phyloP scores from a whole-genome alignment of 1,140 invertebrate species.

The Parapsyche elsis region DNA sequence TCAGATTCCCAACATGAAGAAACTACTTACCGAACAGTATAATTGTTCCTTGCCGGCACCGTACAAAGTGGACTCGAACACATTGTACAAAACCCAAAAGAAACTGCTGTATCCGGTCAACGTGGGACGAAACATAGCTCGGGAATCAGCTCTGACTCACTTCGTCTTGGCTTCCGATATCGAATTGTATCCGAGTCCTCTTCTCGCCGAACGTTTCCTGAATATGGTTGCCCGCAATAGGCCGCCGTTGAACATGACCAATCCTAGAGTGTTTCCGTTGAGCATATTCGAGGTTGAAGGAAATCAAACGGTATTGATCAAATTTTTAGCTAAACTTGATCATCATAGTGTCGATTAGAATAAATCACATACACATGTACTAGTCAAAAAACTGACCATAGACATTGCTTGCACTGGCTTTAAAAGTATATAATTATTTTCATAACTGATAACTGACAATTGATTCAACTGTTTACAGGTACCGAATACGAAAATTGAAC shows the following conservation, averaged over 20 bases:
- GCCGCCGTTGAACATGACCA: conserved; percentile 70
- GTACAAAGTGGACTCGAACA: conserved; percentile 74
- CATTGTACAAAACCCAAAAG: conserved; percentile 82
- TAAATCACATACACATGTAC: no score
- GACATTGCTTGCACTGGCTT: no score
- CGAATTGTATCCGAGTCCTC: conserved; percentile 87
- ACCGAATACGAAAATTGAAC: conserved; percentile 78
- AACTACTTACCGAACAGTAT: conserved; percentile 71
- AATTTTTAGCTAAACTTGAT: conserved; percentile 11
- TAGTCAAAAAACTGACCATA: no score
- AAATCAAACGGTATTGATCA: conserved; percentile 66
- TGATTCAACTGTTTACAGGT: conserved; percentile 62
- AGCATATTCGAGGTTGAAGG: conserved; percentile 86
- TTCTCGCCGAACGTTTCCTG: conserved; percentile 79
- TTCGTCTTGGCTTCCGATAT: conserved; percentile 89
- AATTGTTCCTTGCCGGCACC: conserved; percentile 78
- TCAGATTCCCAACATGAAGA: conserved; percentile 74
- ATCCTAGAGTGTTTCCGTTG: conserved; percentile 82
- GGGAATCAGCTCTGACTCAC: conserved; percentile 83
- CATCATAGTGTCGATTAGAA: no score
- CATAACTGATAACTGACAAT: no score
- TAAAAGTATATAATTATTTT: no score
- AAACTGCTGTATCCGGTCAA: conserved; percentile 89
- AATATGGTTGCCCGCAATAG: conserved; percentile 83
- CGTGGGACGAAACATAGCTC: conserved; percentile 85